Evolutionary conservation across 2,113 vertebrate genomes (phyloP).

Genomic region (Pluvianellus socialis): DNA sequence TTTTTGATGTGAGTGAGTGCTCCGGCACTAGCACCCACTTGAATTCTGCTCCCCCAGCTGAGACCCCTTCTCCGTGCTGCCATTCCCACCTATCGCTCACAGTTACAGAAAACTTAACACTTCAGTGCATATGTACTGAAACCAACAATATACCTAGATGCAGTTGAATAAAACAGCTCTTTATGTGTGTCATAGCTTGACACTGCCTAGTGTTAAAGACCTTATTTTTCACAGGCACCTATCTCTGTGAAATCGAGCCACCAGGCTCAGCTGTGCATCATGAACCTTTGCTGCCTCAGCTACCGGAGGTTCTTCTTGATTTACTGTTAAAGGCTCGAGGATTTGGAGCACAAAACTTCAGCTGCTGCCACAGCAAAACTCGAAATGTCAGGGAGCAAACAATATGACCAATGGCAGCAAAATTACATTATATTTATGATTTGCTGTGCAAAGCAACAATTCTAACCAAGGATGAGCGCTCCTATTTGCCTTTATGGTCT

Average conservation of each 20-base stretch:
- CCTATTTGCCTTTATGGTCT: background rate
- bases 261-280: background rate
- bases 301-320: background rate
- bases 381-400: background rate
- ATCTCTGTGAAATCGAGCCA: background rate
- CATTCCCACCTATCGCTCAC: background rate
- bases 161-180: background rate
- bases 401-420: background rate
- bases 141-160: background rate
- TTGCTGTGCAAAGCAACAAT: background rate
- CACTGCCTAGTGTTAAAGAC: background rate
- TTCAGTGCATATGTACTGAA: background rate
- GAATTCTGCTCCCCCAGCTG: background rate
- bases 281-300: background rate
- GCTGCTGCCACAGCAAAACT: constrained; percentile 18
- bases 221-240: background rate
- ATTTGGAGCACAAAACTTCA: background rate
- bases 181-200: background rate
- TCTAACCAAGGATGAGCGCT: background rate
- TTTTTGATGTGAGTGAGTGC: background rate
- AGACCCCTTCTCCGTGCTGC: background rate
- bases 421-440: background rate
- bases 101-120: background rate
- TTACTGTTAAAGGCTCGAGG: background rate
- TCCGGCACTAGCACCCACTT: background rate